These are phyloP conservation scores for Paralichthys olivaceus DNA, from an alignment of 2,113 vertebrate genomes.

Conservation along the genomic window DNA sequence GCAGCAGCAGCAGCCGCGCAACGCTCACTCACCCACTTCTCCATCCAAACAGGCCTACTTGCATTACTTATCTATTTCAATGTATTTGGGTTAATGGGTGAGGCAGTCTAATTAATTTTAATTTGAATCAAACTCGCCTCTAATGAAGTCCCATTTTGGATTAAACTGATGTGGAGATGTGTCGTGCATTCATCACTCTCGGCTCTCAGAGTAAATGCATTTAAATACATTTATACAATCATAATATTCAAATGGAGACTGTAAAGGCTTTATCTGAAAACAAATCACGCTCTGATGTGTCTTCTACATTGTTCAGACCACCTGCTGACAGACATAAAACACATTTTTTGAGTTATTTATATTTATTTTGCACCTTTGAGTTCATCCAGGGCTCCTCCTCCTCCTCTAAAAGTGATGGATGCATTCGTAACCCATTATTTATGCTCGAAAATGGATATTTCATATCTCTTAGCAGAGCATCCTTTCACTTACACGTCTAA, in stretches of 20 bases:
- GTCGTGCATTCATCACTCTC: slow-evolving; percentile 59
- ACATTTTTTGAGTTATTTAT: slow-evolving; percentile 65
- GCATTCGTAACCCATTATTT: slow-evolving; percentile 80
- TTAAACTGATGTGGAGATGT: slow-evolving; percentile 65
- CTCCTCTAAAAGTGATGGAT: slow-evolving; percentile 73
- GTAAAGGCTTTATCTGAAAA: slow-evolving; percentile 14
- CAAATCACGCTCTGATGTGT: slow-evolving; percentile 21
- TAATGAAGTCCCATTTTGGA: slow-evolving; percentile 80
- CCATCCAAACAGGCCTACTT: slow-evolving; percentile 80
- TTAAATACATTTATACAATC: slow-evolving; percentile 32
- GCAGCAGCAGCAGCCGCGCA: slow-evolving; percentile 64
- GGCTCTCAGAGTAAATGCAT: slow-evolving; percentile 41
- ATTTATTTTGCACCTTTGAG: slow-evolving; percentile 47
- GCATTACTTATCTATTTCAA: slow-evolving; percentile 81
- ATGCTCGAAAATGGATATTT: slow-evolving; percentile 85
- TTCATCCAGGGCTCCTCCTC: slow-evolving; percentile 47
- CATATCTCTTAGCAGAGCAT: slow-evolving; percentile 85
- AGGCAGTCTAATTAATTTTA: slow-evolving; percentile 82
- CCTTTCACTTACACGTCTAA: slow-evolving; percentile 92
- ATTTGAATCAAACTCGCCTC: slow-evolving; percentile 79
- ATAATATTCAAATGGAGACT: slow-evolving; percentile 24
- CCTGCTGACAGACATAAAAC: slow-evolving; percentile 72
- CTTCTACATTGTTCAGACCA: slow-evolving; percentile 47
- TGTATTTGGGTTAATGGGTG: slow-evolving; percentile 83
- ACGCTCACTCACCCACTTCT: slow-evolving; percentile 61